Evolutionary conservation across 2,113 vertebrate species (phyloP), one percentile per base, ranked within the genome.

Genomic region (Alces alces): DNA sequence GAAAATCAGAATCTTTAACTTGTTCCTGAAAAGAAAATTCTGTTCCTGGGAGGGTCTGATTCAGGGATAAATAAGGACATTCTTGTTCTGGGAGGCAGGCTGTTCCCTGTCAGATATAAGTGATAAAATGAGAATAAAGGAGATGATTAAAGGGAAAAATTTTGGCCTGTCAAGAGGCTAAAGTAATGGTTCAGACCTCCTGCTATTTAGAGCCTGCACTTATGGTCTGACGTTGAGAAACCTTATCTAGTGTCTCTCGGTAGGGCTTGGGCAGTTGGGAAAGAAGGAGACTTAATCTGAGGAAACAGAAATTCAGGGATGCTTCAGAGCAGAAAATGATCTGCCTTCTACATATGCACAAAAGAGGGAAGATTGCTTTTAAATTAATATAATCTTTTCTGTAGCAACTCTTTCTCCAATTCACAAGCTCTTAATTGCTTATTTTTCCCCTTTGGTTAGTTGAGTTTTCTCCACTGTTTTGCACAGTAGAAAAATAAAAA

Each of bases 31-130:
- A 25, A 86, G 25, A 17, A 94, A 88, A 54, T 54, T 87, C 19
- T 33, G 16, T 12, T 86, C 94, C 27, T 52, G 27, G 43, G 7
- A 88, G n/a, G 54, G 30, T 80, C 50, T 78, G 15, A 27, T 64
- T 96, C 36, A 87, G 47, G 73, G 36, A 92, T 52, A 82, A 86
- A 93, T 70, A 88, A 93, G 66, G 23, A 43, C 15, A 73, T 61
- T 73, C 23, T 39, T 92, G 52, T 93, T 92, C 28, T 58, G 36
- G 25, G 30, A 87, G 2, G 15, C 15, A 87, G 55, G 5, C 61
- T 97, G 25, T 45, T 90, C 54, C 36, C 6, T 87, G 64, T 90
- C 64, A 88, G 60, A 93, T 88, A 93, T 23, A 91, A 97, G 55
- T 58, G 28, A 92, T 57, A 10, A 43, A 78, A 73, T 93, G 60